phyloP scores from a whole-genome alignment of 2,797 vertebrate genomes.

The Aplochiton taeniatus region DNA sequence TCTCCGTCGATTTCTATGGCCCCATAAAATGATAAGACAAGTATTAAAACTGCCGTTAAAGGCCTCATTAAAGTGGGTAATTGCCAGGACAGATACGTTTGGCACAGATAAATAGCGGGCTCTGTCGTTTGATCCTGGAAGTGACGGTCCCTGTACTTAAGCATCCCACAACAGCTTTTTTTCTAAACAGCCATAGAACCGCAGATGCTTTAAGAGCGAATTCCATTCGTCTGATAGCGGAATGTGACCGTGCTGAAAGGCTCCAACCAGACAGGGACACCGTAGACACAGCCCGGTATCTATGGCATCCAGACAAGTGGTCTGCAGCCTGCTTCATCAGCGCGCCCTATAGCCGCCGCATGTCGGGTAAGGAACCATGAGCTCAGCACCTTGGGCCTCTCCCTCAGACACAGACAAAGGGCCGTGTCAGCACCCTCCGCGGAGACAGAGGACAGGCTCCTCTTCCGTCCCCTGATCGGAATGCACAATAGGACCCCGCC shows the following conservation, averaged over 20 bases:
- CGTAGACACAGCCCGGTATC: too few relatives aligned
- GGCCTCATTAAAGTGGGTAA: constrained; percentile 64
- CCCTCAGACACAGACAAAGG: constrained; percentile 50
- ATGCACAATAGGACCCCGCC: constrained; percentile 32
- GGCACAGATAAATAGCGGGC: constrained; percentile 51
- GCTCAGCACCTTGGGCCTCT: constrained; percentile 61
- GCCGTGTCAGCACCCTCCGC: constrained; percentile 50
- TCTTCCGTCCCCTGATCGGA: constrained; percentile 33
- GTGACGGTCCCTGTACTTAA: neutral
- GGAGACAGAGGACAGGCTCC: constrained; percentile 34
- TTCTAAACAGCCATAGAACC: too few relatives aligned
- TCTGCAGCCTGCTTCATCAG: too few relatives aligned
- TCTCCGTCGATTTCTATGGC: constrained; percentile 55
- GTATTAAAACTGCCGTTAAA: constrained; percentile 64
- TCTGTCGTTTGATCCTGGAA: too few relatives aligned
- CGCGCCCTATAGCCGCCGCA: constrained; percentile 36
- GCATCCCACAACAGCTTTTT: too few relatives aligned
- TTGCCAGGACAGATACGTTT: constrained; percentile 54
- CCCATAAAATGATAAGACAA: constrained; percentile 65
- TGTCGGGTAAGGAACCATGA: constrained; percentile 54
- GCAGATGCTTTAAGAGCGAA: too few relatives aligned
- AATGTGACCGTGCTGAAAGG: too few relatives aligned
- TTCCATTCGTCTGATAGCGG: too few relatives aligned
- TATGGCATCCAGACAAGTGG: too few relatives aligned
- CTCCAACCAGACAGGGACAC: too few relatives aligned